Evolutionary conservation across 92 coral and sea anemone species (phyloP), one percentile per base, ranked within the genome.

Genomic region (Metridium senile): DNA sequence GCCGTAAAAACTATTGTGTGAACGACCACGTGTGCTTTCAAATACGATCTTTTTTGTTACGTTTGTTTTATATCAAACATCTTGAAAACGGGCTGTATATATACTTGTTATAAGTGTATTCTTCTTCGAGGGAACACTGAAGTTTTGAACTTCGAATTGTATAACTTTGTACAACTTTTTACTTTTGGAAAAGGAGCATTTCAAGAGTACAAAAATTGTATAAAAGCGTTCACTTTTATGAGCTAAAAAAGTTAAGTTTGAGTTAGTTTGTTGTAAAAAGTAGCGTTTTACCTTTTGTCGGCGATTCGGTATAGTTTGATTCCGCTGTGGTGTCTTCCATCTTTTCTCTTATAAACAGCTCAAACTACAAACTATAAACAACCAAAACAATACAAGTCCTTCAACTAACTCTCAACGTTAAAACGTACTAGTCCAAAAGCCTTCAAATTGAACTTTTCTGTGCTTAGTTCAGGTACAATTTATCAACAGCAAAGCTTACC

Each of bases 341-440:
- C 26, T 32, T 73, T 58, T 34, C 78, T 73, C 6, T 19, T 28
- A 33, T 13, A 73, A 73, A 73, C 58, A 73, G 20, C 67, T 73
- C 66, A 28, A 32, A 56, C 57, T 26, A 47, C 54, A 52, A 57
- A 52, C 26, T 34, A 20, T 52, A 71, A 71, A 71, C 66, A 71
- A 4, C 66, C 2, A 53, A 29, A 22, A 58, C 68, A 73, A 73
- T 73, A 73, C 56, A 46, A 18, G 2, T 31, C 30, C 67, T 52
- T 73, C 56, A 21, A 57, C 47, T 56, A 13, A 21, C 26, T 25
- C 28, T 54, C 31, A 4, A 25, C 67, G 30, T 27, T n/a, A 3
- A 54, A 54, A 54, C 16, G 6, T 19, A 54, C 20, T 21, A 9
- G 9, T 21, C 23, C 59, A 4, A 54, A 10, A 54, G 4, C 59